Evolutionary conservation across 2,113 vertebrate species (phyloP).

Genomic region (Hyperoodon ampullatus): DNA sequence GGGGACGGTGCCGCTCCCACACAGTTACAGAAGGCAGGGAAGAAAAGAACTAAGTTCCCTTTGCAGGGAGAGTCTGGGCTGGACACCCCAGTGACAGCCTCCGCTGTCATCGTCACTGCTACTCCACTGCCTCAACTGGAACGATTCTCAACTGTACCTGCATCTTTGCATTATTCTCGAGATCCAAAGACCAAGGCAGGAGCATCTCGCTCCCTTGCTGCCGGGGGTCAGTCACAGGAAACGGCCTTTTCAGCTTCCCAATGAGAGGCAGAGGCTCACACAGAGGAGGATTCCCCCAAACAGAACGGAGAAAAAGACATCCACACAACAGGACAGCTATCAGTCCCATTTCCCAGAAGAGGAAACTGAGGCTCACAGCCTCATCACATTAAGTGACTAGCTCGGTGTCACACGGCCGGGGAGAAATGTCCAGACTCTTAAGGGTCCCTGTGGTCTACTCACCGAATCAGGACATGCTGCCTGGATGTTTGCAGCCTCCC

Average conservation of each 20-base stretch:
- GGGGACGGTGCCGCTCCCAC: neutral
- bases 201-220: neutral
- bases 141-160: neutral
- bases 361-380: neutral
- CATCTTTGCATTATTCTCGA: neutral
- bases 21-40: neutral
- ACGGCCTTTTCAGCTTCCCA: neutral
- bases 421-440: neutral
- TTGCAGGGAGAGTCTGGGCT: neutral
- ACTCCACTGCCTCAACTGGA: accelerated
- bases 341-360: neutral
- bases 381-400: neutral
- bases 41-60: neutral
- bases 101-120: neutral
- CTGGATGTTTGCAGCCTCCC: neutral
- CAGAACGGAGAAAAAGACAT: neutral
- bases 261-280: too few relatives aligned
- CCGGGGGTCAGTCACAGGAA: accelerated
- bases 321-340: neutral
- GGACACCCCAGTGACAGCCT: neutral
- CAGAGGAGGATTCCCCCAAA: neutral
- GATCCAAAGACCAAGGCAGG: neutral
- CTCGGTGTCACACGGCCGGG: neutral
- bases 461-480: neutral
- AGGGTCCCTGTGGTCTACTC: neutral